Percentiles rank a stretch among this genome's conserved stretches.
Evolutionary conservation across 2,888 invertebrate genomes (phyloP).

Genomic region (Drosophila falleni): DNA sequence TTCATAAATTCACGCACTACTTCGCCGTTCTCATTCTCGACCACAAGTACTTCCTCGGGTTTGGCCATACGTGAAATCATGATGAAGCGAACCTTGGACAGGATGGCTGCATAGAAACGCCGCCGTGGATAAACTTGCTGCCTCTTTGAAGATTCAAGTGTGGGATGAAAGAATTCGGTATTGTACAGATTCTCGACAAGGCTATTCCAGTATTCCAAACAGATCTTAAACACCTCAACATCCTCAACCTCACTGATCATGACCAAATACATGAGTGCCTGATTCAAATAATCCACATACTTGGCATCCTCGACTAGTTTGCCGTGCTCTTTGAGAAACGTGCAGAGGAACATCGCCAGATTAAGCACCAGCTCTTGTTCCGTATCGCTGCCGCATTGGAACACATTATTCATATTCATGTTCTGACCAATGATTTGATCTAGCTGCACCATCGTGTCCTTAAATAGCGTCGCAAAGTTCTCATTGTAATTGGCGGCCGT

Average conservation of each 20-base stretch:
- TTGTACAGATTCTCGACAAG: constrained; percentile 96
- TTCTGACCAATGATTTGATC: constrained; percentile 96
- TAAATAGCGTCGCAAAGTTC: constrained; percentile 95
- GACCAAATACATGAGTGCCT: constrained; percentile 94
- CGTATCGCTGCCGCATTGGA: constrained; percentile 96
- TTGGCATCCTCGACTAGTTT: constrained; percentile 93
- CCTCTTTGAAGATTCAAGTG: constrained; percentile 80
- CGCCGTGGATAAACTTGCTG: constrained; percentile 87
- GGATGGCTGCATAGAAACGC: constrained; percentile 91
- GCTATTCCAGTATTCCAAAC: constrained; percentile 99
- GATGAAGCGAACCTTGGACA: constrained; percentile 96
- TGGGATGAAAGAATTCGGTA: constrained; percentile 90
- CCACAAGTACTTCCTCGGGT: constrained; percentile 99
- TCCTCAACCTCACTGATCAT: constrained; percentile 99
- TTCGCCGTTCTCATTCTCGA: constrained; percentile 99
- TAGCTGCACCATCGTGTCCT: constrained; percentile 96
- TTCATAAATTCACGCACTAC: constrained; percentile 99
- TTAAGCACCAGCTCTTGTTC: constrained; percentile 99
- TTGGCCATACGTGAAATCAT: constrained; percentile 99
- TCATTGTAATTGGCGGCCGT: constrained; percentile 96
- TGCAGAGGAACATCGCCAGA: constrained; percentile 98
- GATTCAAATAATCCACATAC: constrained; percentile 91
- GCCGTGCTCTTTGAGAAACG: constrained; percentile 98
- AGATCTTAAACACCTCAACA: constrained; percentile 99
- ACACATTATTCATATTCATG: constrained; percentile 97